These are phyloP conservation scores for Recurvirostra avosetta DNA, from an alignment of 2,113 vertebrate species.

Conservation along the genomic window DNA sequence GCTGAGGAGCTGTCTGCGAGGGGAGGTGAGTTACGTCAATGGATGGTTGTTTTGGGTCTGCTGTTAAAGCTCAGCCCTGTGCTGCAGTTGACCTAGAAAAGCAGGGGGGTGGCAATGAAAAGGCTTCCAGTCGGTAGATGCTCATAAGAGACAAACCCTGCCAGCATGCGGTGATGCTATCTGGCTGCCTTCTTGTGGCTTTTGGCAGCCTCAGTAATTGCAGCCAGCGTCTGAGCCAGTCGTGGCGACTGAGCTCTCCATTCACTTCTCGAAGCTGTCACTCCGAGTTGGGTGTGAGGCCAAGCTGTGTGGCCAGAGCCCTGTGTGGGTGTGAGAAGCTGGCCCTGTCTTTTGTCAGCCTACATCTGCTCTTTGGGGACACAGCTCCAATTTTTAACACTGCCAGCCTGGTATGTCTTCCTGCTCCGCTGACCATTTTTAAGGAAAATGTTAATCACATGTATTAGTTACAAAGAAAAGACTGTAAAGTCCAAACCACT, in stretches of 20 bases:
- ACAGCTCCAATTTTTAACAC: background rate
- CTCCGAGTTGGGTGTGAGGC: background rate
- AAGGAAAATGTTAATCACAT: background rate
- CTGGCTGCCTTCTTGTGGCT: slow-evolving; percentile 12
- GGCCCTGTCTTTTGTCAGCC: background rate
- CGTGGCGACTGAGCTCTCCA: fast-evolving
- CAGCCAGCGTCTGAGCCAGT: background rate
- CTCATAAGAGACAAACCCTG: background rate
- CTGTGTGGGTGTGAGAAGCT: slow-evolving; percentile 2
- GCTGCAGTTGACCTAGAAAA: background rate
- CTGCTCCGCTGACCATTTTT: background rate
- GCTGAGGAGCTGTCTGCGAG: background rate
- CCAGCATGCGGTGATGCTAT: background rate
- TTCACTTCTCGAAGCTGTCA: background rate
- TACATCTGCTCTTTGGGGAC: background rate
- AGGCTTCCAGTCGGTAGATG: background rate
- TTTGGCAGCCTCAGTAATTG: background rate
- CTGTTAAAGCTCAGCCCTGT: background rate
- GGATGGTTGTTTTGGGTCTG: background rate
- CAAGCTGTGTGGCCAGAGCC: background rate
- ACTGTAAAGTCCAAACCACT: background rate
- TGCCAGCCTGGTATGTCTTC: background rate
- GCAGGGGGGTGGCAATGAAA: background rate
- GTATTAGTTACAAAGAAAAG: slow-evolving; percentile 24
- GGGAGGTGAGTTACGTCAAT: background rate